Base-by-base conservation (phyloP, 37 sponge, comb jelly and placozoan species). In the Amphimedon queenslandica region DNA sequence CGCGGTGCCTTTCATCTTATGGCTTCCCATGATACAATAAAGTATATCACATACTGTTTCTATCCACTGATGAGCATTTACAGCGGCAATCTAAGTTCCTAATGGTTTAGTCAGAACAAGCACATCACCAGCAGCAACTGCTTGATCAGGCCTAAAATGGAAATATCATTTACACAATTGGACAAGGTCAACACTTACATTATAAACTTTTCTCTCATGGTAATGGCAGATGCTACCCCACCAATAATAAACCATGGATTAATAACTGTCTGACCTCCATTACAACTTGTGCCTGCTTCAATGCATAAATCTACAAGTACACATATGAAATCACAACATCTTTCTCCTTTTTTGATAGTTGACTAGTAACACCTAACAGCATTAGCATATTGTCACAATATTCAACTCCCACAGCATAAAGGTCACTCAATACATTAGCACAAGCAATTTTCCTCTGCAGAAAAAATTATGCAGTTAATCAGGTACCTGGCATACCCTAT, bases 161-260 rank as follows among this genome's bases (percentile, higher is more conserved):
- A 47, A n/a, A n/a, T n/a, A n/a, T n/a, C n/a, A n/a, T n/a, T n/a
- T n/a, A n/a, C n/a, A n/a, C n/a, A n/a, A n/a, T n/a, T n/a, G n/a
- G n/a, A n/a, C n/a, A n/a, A n/a, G n/a, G n/a, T n/a, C n/a, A n/a
- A n/a, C n/a, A n/a, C n/a, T n/a, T n/a, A n/a, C n/a, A n/a, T n/a
- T n/a, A n/a, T n/a, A n/a, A n/a, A n/a, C n/a, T n/a, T n/a, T n/a
- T n/a, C n/a, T n/a, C n/a, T n/a, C n/a, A n/a, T n/a, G n/a, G n/a
- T n/a, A n/a, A n/a, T n/a, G n/a, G n/a, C 85, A 10, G 93, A 86
- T 51, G 99, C 99, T 20, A 99, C 99, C 2, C 99, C 99, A 37
- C 99, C 99, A 42, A 92, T 95, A 57, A 95, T 99, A 81, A 84
- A 89, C 99, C 99, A 99, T 18, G 99, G 99, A 73, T 99, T 99